Evolutionary conservation across 2,797 vertebrate species (phyloP).

Genomic region (Typhlichthys subterraneus): DNA sequence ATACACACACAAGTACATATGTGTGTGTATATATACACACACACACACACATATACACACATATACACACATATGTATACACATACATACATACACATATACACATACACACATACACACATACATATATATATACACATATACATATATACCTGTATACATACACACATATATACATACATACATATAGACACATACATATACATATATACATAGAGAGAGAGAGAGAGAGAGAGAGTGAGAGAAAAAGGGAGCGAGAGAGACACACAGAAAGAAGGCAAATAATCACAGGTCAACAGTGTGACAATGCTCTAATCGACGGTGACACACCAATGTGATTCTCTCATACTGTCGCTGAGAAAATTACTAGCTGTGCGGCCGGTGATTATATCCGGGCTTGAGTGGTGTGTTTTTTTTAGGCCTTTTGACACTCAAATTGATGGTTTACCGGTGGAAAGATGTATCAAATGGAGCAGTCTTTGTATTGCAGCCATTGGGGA

Average conservation of each 20-base stretch:
- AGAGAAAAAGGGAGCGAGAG: constrained; percentile 33
- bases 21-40: no score
- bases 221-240: constrained; percentile 32
- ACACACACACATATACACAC: no score
- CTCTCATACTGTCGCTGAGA: constrained; percentile 16
- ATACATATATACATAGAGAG: constrained; percentile 7
- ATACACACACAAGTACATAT: no score
- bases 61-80: no score
- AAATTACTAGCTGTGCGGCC: constrained; percentile 20
- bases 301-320: constrained; percentile 18
- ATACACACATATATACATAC: no score
- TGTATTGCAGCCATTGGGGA: no score
- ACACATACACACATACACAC: no score
- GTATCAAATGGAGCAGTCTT: no score
- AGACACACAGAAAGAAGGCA: neutral
- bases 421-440: neutral
- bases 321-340: constrained; percentile 14
- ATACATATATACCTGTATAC: no score
- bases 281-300: constrained; percentile 4
- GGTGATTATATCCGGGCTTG: constrained; percentile 19
- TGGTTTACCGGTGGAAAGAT: neutral
- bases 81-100: no score
- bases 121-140: no score
- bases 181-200: no score
- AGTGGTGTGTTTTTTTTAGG: constrained; percentile 8